Conservation (phyloP, 2,888 invertebrate genomes). For the Sarcophaga subvicina region DNA sequence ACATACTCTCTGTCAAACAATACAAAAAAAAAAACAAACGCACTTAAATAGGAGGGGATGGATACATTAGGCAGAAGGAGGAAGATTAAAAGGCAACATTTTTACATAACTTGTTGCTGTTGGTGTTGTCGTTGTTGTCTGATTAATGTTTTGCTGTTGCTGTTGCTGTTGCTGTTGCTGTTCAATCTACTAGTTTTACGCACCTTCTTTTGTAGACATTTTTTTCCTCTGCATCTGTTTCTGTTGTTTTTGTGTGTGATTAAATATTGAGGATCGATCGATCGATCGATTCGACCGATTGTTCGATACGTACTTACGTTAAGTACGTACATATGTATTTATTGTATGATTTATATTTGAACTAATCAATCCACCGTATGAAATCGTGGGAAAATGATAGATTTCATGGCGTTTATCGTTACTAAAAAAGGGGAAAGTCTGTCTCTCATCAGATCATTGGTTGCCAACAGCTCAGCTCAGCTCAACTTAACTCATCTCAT, state of each 20-base stretch:
- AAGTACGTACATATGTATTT: slow-evolving; percentile 25
- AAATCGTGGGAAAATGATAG: slow-evolving; percentile 81
- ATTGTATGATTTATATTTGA: slow-evolving; percentile 66
- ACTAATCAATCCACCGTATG: slow-evolving; percentile 66
- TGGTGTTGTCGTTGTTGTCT: slow-evolving; percentile 23
- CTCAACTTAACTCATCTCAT: not conserved
- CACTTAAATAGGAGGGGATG: not conserved
- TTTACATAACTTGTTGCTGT: slow-evolving; percentile 51
- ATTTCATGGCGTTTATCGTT: slow-evolving; percentile 75
- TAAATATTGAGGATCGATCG: not conserved
- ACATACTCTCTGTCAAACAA: slow-evolving; percentile 5
- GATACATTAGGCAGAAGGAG: not conserved
- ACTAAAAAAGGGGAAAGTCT: slow-evolving; percentile 64
- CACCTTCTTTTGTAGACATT: slow-evolving; percentile 44
- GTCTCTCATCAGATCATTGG: not conserved
- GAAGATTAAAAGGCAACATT: slow-evolving; percentile 17
- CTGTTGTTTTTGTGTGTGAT: not conserved
- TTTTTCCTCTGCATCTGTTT: not conserved
- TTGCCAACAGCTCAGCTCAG: not conserved
- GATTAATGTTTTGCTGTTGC: not conserved
- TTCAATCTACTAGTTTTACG: slow-evolving; percentile 56
- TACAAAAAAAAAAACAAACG: no score
- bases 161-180: slow-evolving; percentile 26
- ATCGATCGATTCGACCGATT: no score
- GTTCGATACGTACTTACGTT: not conserved